A percentile compares a stretch with the other conserved stretches of the same genome.
phyloP scores from a whole-genome alignment of 2,888 invertebrate genomes.

The Rugalucina vietnamica region DNA sequence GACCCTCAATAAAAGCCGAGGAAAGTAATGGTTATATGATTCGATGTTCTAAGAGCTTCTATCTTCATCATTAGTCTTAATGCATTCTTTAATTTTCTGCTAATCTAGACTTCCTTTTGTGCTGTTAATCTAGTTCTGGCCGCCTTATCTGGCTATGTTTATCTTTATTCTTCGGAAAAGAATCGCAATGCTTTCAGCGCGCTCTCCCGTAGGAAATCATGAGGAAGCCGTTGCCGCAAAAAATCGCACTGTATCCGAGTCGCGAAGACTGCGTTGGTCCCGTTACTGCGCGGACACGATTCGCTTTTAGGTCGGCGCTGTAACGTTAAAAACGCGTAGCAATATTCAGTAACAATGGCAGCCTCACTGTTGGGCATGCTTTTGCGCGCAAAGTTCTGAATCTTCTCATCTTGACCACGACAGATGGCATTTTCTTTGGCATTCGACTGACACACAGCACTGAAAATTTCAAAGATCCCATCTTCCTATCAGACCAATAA shows the following conservation, averaged over 20 bases:
- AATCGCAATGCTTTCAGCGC: slow-evolving; percentile 68
- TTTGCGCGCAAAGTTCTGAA: too few relatives aligned
- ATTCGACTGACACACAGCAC: background rate
- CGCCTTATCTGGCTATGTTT: slow-evolving; percentile 57
- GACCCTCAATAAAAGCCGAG: slow-evolving; percentile 39
- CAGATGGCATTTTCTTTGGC: background rate
- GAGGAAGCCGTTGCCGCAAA: slow-evolving; percentile 54
- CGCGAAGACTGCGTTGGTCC: too few relatives aligned
- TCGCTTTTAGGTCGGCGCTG: too few relatives aligned
- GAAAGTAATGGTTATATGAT: slow-evolving; percentile 57
- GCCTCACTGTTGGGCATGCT: too few relatives aligned
- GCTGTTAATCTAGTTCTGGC: slow-evolving; percentile 59
- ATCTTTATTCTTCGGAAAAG: slow-evolving; percentile 63
- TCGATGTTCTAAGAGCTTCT: slow-evolving; percentile 50
- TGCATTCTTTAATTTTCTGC: slow-evolving; percentile 68
- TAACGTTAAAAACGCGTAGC: too few relatives aligned
- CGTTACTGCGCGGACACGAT: too few relatives aligned
- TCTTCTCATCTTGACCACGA: background rate
- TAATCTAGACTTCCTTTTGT: slow-evolving; percentile 63
- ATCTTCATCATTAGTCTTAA: slow-evolving; percentile 65
- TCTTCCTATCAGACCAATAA: background rate
- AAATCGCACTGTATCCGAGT: background rate
- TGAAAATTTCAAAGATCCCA: slow-evolving; percentile 8
- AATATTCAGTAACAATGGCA: too few relatives aligned
- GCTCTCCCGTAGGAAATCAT: slow-evolving; percentile 63